These are phyloP conservation scores for Lucinisca nassula DNA, from an alignment of 2,888 invertebrate species.

Conservation along the genomic window DNA sequence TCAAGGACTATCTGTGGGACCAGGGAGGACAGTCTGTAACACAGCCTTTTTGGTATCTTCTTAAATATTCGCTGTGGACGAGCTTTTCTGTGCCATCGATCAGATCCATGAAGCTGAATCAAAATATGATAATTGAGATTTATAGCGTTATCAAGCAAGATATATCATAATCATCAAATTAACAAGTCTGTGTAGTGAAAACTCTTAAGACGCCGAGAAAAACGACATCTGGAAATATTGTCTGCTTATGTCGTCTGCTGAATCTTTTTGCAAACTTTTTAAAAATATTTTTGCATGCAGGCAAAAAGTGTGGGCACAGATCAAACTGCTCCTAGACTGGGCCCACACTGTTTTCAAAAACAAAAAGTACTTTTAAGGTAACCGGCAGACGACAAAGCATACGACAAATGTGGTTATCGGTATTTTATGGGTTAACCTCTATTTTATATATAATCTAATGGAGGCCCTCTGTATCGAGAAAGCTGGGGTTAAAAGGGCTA, in stretches of 20 bases:
- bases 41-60: slow-evolving; percentile 86
- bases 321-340: too few species aligned
- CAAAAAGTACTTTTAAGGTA: neutral
- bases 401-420: too few species aligned
- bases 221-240: neutral
- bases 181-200: neutral
- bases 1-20: slow-evolving; percentile 84
- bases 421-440: too few species aligned
- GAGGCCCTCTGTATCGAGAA: too few species aligned
- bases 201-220: neutral
- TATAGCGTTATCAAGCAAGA: neutral
- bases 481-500: too few species aligned
- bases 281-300: too few species aligned
- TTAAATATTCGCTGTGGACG: slow-evolving; percentile 78
- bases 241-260: too few species aligned
- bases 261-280: too few species aligned
- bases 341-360: neutral
- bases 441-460: too few species aligned
- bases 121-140: neutral
- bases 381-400: too few species aligned
- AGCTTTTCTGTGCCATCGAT: slow-evolving; percentile 67
- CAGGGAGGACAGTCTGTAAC: slow-evolving; percentile 84
- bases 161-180: neutral
- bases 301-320: too few species aligned
- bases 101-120: slow-evolving; percentile 66